Base-by-base conservation (phyloP, 1,140 invertebrate genomes). In the Chironomus striatipennis region DNA sequence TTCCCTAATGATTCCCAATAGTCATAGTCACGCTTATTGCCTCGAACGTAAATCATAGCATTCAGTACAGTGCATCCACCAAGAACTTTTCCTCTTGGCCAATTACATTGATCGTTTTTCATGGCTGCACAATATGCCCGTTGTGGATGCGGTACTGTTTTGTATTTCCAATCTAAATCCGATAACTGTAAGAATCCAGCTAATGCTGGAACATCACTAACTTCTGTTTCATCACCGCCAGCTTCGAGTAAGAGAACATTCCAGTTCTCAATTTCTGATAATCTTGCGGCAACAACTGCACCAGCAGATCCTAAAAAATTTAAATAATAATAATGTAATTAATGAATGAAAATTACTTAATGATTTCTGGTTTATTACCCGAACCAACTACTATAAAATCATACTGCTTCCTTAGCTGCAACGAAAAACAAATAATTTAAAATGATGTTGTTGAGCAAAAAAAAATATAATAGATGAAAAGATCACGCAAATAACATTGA, bases 21-120 rank as follows among this genome's bases (percentile, higher is more conserved):
- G 80, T 99, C 94, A 83, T 96, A 99, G 80, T 99, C 97, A 67
- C 87, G 86, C 73, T 86, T 88, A 79, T 98, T 97, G 21, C 97
- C 97, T 65, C 97, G 87, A 0, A 97, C 91, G 83, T 98, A 98
- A 7, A 97, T 88, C 95, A 97, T 97, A 1, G 95, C 95, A 82
- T 98, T 98, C 0, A 98, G 86, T 0, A 96, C 94, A 72, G 93
- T 96, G 42, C 93, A 93, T 12, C 97, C 97, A n/a, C 96, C 96
- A 12, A 95, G 85, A 3, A 96, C 93, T 81, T 91, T 93, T 21
- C 93, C 93, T 74, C 93, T 85, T 0, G 94, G 93, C 93, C 93
- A 95, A 81, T 93, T 93, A 79, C 93, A 95, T 34, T 91, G 85
- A 79, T 93, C 91, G 0, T 90, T 91, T 43, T 89, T 87, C 92